Percentiles rank a stretch among this genome's conserved stretches.
These are phyloP conservation scores for Lepus townsendii DNA, from an alignment of 2,797 vertebrate genomes.

Conservation along the genomic window DNA sequence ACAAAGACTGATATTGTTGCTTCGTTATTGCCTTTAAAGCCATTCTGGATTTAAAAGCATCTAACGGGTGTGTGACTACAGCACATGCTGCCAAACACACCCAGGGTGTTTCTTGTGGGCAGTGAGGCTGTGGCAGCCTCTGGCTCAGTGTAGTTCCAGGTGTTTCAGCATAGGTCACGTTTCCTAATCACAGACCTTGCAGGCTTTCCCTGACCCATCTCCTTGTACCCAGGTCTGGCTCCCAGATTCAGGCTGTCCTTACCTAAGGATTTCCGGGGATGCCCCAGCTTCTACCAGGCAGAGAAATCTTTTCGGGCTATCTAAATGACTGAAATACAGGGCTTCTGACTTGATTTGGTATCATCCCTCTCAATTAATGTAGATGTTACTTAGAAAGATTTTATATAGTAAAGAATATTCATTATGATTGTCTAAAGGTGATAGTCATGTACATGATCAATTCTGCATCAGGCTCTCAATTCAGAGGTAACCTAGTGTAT, in stretches of 20 bases:
- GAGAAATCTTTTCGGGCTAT: neutral
- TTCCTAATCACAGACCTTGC: neutral
- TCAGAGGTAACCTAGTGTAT: neutral
- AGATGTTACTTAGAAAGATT: constrained; percentile 21
- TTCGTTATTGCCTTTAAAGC: neutral
- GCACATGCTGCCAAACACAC: neutral
- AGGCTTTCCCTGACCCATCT: neutral
- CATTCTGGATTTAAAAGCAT: neutral
- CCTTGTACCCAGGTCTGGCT: neutral
- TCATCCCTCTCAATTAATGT: constrained; percentile 11
- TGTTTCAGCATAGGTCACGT: neutral
- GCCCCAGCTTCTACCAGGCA: neutral
- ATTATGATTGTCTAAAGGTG: neutral
- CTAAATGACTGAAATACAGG: constrained; percentile 9
- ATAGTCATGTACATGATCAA: neutral
- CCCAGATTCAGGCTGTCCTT: neutral
- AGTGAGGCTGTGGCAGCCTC: neutral
- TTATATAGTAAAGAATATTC: neutral
- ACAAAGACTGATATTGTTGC: neutral
- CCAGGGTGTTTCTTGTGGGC: neutral
- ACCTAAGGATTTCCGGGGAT: neutral
- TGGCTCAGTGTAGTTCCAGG: neutral
- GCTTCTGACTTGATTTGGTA: neutral
- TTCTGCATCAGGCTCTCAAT: neutral
- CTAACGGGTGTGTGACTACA: neutral